Percentiles rank a stretch among this genome's conserved stretches.
Conservation (phyloP, 2,797 vertebrate species). For the Pangasius mekongensis region DNA sequence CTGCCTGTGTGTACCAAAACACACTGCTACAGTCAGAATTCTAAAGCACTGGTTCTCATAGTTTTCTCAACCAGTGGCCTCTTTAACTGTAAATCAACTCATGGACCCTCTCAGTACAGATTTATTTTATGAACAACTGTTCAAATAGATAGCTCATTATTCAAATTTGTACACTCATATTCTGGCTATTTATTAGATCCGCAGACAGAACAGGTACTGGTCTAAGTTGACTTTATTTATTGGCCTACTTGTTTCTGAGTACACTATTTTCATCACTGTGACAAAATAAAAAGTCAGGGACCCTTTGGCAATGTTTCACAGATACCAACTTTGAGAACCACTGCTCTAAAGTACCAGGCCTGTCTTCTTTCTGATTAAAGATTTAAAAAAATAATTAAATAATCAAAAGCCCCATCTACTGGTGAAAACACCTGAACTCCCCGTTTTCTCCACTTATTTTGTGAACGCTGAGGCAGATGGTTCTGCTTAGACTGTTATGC, state of each 20-base stretch:
- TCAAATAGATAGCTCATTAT: neutral
- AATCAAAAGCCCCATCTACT: constrained; percentile 56
- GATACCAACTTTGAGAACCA: neutral
- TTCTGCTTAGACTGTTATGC: constrained; percentile 66
- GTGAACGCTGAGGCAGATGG: constrained; percentile 66
- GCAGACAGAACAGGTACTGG: neutral
- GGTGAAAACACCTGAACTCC: constrained; percentile 29
- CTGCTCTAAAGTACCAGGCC: neutral
- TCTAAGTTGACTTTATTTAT: neutral
- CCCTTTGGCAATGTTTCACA: neutral
- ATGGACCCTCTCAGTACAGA: neutral
- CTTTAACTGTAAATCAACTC: neutral
- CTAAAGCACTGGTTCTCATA: neutral
- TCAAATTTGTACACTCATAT: neutral
- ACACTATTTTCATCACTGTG: neutral
- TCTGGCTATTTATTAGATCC: neutral
- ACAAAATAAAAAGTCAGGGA: neutral
- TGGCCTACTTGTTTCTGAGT: neutral
- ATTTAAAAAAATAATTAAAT: constrained; percentile 10
- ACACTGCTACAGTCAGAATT: neutral
- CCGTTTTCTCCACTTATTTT: constrained; percentile 26
- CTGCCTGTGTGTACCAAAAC: neutral
- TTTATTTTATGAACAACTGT: neutral
- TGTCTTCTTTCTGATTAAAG: neutral
- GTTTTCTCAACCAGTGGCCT: neutral